These are phyloP conservation scores for Heterohyrax brucei DNA, from an alignment of 2,797 vertebrate species.

Conservation along the genomic window DNA sequence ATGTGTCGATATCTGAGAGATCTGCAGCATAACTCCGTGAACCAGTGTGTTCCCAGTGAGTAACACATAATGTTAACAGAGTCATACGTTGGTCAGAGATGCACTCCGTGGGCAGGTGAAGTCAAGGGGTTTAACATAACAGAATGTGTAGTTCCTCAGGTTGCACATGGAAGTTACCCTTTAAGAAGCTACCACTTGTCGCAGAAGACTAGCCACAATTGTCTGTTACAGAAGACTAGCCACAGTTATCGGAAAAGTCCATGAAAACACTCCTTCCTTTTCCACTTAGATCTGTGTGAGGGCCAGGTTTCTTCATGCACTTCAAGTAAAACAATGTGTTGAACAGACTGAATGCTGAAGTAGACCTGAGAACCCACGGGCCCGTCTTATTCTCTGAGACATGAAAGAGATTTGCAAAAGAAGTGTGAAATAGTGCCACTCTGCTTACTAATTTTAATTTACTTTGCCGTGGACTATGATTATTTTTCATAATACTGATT, in stretches of 20 bases:
- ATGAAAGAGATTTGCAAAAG: constrained; percentile 12
- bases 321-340: background rate
- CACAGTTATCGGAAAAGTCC: background rate
- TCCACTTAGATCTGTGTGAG: background rate
- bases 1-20: background rate
- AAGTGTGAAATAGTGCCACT: background rate
- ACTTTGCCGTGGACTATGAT: background rate
- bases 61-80: background rate
- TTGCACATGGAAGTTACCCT: constrained; percentile 43
- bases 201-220: background rate
- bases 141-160: background rate
- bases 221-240: background rate
- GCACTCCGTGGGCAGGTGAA: background rate
- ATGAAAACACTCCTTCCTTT: background rate
- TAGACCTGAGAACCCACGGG: background rate
- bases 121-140: background rate
- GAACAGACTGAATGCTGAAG: background rate
- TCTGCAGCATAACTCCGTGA: background rate
- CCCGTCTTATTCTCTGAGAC: too few relatives aligned
- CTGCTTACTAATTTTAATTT: background rate
- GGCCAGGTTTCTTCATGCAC: background rate
- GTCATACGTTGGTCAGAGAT: background rate
- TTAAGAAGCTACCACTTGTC: constrained; percentile 22
- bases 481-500: constrained; percentile 57
- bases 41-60: background rate